Base-by-base conservation (phyloP, 2,888 invertebrate genomes). In the Melipona beecheii region DNA sequence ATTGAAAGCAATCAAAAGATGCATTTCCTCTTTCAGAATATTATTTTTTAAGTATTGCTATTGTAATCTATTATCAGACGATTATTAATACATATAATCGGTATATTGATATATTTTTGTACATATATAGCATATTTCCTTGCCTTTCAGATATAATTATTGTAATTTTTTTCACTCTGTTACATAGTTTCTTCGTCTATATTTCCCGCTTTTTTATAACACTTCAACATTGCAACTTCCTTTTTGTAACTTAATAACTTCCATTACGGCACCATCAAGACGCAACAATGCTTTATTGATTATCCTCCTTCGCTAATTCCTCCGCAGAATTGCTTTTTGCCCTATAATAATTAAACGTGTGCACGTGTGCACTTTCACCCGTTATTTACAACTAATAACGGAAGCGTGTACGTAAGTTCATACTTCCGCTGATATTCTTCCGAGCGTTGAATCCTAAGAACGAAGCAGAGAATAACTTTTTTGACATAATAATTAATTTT, bases 341-440 rank as follows among this genome's bases (percentile, higher is more conserved):
- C 62, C 15, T 21, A 62, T 54, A 27, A 66, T 70, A 84, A 84
- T 85, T 84, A 79, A 76, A 74, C 24, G 54, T 72, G 58, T 65
- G 31, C 73, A 73, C 73, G 64, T 64, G 62, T 64, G 50, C 69
- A 60, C 84, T 79, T 83, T 84, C 84, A 76, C 76, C 70, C 43
- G 36, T 76, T 74, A 74, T 78, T 77, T 62, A 75, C 64, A 78
- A 78, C 71, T 78, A 65, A 83, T 83, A 84, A 74, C 71, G 83
- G 75, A 84, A 84, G 83, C 68, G 24, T 52, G 17, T 31, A 66
- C 56, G 72, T 72, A 81, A 69, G 56, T 81, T 75, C 68, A 75
- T 71, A 77, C 82, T 83, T 82, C 75, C 83, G 49, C 50, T 36
- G 70, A 17, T 58, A 49, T 43, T 78, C 84, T 78, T 84, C 83